phyloP scores from a whole-genome alignment of 2,113 vertebrate genomes.

The Potamarius usumacintae region DNA sequence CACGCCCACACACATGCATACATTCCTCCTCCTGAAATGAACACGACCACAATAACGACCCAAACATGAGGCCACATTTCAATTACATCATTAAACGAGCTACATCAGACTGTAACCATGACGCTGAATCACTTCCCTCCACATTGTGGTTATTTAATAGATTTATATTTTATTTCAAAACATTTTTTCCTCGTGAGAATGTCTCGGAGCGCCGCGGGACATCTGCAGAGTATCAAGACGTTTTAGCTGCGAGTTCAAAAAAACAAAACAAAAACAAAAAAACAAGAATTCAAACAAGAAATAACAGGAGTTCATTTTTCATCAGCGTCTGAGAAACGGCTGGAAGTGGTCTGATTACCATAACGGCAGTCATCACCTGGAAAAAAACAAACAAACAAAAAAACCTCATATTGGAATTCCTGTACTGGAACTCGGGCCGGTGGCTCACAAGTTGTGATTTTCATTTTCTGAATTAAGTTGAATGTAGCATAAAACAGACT shows the following conservation, averaged over 20 bases:
- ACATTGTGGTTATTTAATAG: background rate
- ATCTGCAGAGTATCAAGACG: background rate
- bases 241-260: background rate
- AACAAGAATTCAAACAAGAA: background rate
- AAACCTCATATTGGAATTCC: background rate
- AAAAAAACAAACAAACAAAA: background rate
- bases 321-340: background rate
- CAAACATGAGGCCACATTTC: slow-evolving; percentile 27
- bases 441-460: too few relatives aligned
- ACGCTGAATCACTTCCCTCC: background rate
- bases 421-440: background rate
- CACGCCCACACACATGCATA: slow-evolving; percentile 37
- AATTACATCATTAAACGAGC: background rate
- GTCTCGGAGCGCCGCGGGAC: background rate
- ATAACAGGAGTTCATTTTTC: background rate
- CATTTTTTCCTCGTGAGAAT: background rate
- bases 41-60: slow-evolving; percentile 46
- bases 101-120: background rate
- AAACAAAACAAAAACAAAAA: background rate
- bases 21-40: slow-evolving; percentile 43
- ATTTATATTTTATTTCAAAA: background rate
- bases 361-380: background rate
- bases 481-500: background rate
- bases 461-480: background rate
- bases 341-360: background rate